Evolutionary conservation across 2,113 vertebrate species (phyloP).

Genomic region (Nyctibius bracteatus): DNA sequence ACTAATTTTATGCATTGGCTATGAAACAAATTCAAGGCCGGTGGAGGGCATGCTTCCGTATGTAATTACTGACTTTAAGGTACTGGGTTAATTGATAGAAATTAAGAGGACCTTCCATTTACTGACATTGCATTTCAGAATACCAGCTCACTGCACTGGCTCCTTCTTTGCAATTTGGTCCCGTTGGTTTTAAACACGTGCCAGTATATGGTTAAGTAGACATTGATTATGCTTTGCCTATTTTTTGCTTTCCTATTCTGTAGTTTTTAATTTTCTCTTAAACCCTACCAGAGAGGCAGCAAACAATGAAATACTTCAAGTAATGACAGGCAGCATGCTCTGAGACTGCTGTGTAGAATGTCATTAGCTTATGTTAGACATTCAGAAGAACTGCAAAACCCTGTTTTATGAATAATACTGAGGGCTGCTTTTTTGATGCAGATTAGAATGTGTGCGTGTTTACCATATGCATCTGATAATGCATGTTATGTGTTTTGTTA

Average conservation of each 20-base stretch:
- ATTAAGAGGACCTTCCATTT: conserved; percentile 67
- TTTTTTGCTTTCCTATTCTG: background rate
- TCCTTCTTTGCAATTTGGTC: background rate
- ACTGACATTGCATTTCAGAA: conserved; percentile 44
- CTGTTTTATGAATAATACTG: background rate
- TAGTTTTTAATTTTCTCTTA: background rate
- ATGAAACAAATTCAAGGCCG: conserved; percentile 73
- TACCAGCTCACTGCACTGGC: background rate
- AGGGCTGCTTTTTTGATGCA: background rate
- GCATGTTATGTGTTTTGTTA: background rate
- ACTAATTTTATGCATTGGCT: conserved; percentile 84
- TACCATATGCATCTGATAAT: background rate
- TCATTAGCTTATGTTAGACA: background rate
- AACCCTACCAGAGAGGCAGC: background rate
- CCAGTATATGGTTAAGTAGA: background rate
- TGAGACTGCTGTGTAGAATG: background rate
- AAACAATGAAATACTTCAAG: background rate
- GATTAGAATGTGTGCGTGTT: background rate
- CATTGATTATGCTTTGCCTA: background rate
- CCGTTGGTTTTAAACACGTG: background rate
- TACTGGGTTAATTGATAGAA: conserved; percentile 71
- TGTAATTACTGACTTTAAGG: conserved; percentile 76
- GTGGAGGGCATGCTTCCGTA: conserved; percentile 64
- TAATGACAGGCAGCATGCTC: background rate
- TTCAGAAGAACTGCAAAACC: background rate